Evolutionary conservation across 2,113 vertebrate genomes (phyloP).

Genomic region (Odontophorus gujanensis): DNA sequence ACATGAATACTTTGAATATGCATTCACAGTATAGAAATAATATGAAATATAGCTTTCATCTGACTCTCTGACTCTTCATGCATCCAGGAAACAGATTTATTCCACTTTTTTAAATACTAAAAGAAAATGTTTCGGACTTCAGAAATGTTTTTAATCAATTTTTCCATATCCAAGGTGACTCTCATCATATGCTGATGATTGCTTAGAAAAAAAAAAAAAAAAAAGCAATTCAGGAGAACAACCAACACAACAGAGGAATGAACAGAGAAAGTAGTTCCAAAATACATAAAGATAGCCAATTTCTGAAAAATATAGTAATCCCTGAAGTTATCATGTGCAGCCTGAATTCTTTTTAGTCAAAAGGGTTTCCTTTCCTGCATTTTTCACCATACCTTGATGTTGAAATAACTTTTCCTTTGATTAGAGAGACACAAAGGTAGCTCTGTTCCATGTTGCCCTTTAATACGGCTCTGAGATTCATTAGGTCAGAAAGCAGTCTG

Average conservation of each 20-base stretch:
- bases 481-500: not conserved
- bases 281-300: slow-evolving; percentile 7
- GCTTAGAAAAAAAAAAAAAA: not conserved
- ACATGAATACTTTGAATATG: slow-evolving; percentile 51
- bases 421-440: slow-evolving; percentile 39
- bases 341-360: slow-evolving; percentile 8
- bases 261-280: slow-evolving; percentile 16
- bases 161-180: slow-evolving; percentile 1
- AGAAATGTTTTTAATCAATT: slow-evolving; percentile 50
- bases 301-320: slow-evolving; percentile 33
- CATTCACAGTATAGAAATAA: slow-evolving; percentile 56
- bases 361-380: slow-evolving; percentile 5
- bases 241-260: not conserved
- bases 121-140: slow-evolving; percentile 6
- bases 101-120: not conserved
- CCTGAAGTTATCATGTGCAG: slow-evolving; percentile 14
- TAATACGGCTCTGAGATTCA: not conserved
- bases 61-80: slow-evolving; percentile 62
- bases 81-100: slow-evolving; percentile 45
- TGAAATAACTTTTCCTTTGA: slow-evolving; percentile 56
- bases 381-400: slow-evolving; percentile 14
- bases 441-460: slow-evolving; percentile 16
- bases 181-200: not conserved
- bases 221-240: not conserved
- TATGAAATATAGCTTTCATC: slow-evolving; percentile 61